A percentile compares a stretch with the other conserved stretches of the same genome.
Conservation (phyloP, 1,140 invertebrate species). For the Drosophila equinoxialis region DNA sequence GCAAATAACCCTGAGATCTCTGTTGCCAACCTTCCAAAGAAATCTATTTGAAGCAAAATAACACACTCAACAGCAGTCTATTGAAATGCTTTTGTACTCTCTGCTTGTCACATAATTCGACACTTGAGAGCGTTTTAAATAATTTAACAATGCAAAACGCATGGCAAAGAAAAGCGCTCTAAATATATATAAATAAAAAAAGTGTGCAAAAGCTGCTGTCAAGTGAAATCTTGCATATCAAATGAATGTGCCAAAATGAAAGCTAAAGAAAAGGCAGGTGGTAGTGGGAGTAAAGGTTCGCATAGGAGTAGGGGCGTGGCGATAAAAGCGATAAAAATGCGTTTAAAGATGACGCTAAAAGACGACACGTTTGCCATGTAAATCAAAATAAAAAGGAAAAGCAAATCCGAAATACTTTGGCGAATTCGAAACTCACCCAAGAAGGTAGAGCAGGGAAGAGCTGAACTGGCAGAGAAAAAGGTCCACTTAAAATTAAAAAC, state of each 20-base stretch:
- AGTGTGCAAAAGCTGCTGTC: conserved; percentile 16
- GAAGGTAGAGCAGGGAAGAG: conserved; percentile 21
- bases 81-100: conserved; percentile 7
- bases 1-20: conserved; percentile 23
- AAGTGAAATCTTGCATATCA: conserved; percentile 31
- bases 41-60: neutral
- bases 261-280: neutral
- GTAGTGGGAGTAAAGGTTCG: neutral
- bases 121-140: conserved; percentile 27
- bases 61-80: neutral
- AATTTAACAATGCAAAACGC: conserved; percentile 38
- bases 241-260: conserved; percentile 22
- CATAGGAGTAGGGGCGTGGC: neutral
- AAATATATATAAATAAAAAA: conserved; percentile 22
- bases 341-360: conserved; percentile 40
- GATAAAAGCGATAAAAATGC: conserved; percentile 36
- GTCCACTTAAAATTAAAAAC: conserved; percentile 60
- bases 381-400: conserved; percentile 13
- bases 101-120: conserved; percentile 23
- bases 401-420: conserved; percentile 7
- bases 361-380: conserved; percentile 40
- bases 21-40: neutral
- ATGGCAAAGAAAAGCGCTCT: conserved; percentile 10
- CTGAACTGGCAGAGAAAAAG: conserved; percentile 24
- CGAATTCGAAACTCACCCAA: conserved; percentile 18